phyloP scores from a whole-genome alignment of 2,888 invertebrate species.

The Trachelus tabidus region DNA sequence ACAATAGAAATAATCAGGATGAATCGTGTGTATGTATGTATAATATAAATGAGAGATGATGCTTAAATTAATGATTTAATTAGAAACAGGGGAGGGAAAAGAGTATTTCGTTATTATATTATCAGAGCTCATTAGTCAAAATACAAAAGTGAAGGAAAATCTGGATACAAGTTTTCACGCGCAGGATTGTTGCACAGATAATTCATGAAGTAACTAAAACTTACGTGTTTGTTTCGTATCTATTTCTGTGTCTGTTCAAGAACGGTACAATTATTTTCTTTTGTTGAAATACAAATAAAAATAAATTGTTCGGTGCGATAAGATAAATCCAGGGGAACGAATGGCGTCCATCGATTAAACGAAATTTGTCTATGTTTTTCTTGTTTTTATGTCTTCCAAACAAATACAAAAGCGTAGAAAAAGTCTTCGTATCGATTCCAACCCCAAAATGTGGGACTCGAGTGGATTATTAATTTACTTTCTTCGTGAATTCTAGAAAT shows the following conservation, averaged over 20 bases:
- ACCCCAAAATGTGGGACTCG: neutral
- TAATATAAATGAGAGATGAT: slow-evolving; percentile 5
- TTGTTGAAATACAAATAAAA: neutral
- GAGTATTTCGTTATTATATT: slow-evolving; percentile 14
- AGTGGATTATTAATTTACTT: neutral
- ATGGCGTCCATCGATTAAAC: neutral
- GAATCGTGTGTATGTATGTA: neutral
- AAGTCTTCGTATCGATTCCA: neutral
- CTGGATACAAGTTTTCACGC: neutral
- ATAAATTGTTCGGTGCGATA: neutral
- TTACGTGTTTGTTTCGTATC: neutral
- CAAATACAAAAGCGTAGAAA: neutral
- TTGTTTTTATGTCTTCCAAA: neutral
- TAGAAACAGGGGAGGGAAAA: slow-evolving; percentile 2
- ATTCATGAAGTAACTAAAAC: neutral
- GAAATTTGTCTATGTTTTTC: neutral
- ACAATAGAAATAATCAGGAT: neutral
- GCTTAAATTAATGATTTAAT: slow-evolving; percentile 12
- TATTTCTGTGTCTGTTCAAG: neutral
- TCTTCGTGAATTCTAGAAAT: neutral
- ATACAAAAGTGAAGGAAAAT: neutral
- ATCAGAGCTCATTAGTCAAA: neutral
- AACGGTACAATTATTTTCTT: neutral
- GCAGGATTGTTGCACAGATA: neutral
- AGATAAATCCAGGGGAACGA: neutral